These are phyloP conservation scores for Procavia capensis DNA, from an alignment of 2,113 vertebrate genomes.

Conservation along the genomic window DNA sequence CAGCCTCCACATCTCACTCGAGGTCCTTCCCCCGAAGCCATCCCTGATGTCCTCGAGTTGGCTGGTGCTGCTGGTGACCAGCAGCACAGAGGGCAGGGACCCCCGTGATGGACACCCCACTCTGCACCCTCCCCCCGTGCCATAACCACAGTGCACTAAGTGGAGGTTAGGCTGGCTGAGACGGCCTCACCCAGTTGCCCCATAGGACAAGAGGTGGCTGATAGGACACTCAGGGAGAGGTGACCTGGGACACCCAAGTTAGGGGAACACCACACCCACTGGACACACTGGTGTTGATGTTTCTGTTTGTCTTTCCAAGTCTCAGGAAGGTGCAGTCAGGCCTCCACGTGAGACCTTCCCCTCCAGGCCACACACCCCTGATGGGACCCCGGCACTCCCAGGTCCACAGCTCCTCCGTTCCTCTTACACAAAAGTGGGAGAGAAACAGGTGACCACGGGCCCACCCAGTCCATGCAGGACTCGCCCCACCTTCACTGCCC, in stretches of 20 bases:
- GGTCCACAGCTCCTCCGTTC: background rate
- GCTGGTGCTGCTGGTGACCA: too few species aligned
- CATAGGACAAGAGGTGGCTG: accelerated
- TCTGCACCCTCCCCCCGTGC: too few species aligned
- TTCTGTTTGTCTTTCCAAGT: accelerated
- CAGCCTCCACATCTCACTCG: background rate
- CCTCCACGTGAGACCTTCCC: accelerated
- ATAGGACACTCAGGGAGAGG: background rate
- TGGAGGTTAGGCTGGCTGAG: too few species aligned
- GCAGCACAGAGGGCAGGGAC: too few species aligned
- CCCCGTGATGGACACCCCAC: too few species aligned
- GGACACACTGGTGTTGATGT: too few species aligned
- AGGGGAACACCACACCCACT: too few species aligned
- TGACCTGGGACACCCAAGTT: background rate
- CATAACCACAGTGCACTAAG: too few species aligned
- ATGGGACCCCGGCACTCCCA: background rate
- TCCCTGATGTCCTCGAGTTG: background rate
- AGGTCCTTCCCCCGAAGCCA: background rate
- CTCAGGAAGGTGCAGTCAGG: accelerated
- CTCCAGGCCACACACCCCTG: accelerated
- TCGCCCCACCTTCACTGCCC: background rate
- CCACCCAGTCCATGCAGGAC: background rate
- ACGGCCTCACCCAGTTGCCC: accelerated
- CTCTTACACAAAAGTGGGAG: too few species aligned
- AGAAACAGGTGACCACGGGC: background rate